phyloP scores from a whole-genome alignment of 2,113 vertebrate genomes.

The Rhinoderma darwinii region DNA sequence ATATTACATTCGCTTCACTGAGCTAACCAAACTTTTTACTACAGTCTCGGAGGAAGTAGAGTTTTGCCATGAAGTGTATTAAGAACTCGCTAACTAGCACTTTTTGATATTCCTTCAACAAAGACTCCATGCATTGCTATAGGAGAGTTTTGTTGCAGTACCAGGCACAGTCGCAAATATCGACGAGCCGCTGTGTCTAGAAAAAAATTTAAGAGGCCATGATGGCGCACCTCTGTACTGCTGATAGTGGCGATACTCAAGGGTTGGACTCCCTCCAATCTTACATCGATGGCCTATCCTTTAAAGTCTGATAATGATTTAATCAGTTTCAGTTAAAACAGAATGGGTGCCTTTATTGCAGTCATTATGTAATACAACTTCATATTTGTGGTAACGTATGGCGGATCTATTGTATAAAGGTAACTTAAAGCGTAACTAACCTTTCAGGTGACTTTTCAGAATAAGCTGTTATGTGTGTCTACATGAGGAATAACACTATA shows the following conservation, averaged over 20 bases:
- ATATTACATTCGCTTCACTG: slow-evolving; percentile 63
- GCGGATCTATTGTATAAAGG: no score
- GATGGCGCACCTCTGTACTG: neutral
- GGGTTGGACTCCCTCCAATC: neutral
- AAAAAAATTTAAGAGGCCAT: no score
- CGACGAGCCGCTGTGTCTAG: neutral
- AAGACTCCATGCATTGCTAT: no score
- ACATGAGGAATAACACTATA: no score
- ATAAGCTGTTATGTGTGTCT: no score
- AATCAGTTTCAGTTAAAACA: no score
- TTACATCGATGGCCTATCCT: neutral
- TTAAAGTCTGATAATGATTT: neutral
- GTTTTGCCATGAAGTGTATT: neutral
- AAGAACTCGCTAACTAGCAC: neutral
- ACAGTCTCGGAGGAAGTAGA: neutral
- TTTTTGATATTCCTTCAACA: neutral
- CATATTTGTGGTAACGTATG: no score
- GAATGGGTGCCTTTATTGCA: no score
- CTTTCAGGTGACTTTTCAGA: no score
- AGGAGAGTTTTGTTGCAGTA: no score
- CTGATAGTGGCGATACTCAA: neutral
- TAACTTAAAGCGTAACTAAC: no score
- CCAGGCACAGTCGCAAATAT: neutral
- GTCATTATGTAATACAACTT: no score
- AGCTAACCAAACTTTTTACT: slow-evolving; percentile 60